phyloP scores from a whole-genome alignment of 2,797 vertebrate genomes.

The Melanotaenia nigrans region DNA sequence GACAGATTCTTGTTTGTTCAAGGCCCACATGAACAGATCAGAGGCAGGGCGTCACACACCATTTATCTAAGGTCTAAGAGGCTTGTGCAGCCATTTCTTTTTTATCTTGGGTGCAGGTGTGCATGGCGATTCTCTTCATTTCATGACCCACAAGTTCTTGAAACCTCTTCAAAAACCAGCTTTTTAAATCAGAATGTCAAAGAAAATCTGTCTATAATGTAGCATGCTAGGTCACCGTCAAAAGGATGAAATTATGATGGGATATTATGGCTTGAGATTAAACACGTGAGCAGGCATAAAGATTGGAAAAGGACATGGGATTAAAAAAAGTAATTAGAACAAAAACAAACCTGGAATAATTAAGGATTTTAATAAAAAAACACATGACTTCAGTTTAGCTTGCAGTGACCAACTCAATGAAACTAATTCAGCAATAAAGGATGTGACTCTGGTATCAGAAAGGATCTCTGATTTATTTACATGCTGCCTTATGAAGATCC shows the following conservation, averaged over 20 bases:
- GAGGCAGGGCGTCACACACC: neutral
- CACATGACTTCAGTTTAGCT: too few species aligned
- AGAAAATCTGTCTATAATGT: neutral
- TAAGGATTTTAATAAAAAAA: too few species aligned
- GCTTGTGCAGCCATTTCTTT: neutral
- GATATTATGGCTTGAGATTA: too few species aligned
- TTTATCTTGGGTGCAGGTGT: constrained; percentile 36
- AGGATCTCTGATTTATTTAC: too few species aligned
- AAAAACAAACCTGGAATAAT: too few species aligned
- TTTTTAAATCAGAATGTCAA: neutral
- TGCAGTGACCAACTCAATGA: too few species aligned
- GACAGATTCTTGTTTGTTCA: constrained; percentile 43
- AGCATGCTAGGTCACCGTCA: neutral
- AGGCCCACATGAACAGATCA: constrained; percentile 24
- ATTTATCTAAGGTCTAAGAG: constrained; percentile 2
- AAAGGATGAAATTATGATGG: neutral
- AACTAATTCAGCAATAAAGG: too few species aligned
- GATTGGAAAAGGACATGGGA: neutral
- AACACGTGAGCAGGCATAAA: neutral
- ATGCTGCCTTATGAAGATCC: too few species aligned
- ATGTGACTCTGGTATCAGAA: too few species aligned
- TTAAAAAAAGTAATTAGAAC: too few species aligned
- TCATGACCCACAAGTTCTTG: rapidly evolving
- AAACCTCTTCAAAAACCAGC: neutral
- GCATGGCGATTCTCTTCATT: neutral